phyloP scores from a whole-genome alignment of 2,888 invertebrate species.

The Cenopis cana region DNA sequence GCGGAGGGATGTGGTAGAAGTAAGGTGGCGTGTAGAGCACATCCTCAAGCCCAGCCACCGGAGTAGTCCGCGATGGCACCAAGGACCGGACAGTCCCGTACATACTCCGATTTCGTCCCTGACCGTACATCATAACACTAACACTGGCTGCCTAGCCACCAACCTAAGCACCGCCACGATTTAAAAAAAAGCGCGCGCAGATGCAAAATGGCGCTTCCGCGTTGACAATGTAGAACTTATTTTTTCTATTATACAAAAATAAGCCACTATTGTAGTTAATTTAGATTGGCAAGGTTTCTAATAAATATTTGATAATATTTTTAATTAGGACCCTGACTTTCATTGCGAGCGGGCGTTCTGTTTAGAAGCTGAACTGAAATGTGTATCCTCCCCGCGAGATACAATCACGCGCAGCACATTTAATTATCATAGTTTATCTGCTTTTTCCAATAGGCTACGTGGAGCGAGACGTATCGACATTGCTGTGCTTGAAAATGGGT shows the following conservation, averaged over 20 bases:
- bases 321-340: conserved; percentile 66
- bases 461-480: conserved; percentile 78
- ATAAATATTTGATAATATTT: conserved; percentile 72
- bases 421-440: conserved; percentile 82
- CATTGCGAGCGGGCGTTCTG: conserved; percentile 59
- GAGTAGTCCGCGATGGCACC: conserved; percentile 67
- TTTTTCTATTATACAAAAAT: conserved; percentile 70
- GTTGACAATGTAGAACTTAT: conserved; percentile 64
- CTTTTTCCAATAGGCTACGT: conserved; percentile 80
- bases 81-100: conserved; percentile 79
- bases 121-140: conserved; percentile 70
- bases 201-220: conserved; percentile 20
- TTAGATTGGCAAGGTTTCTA: conserved; percentile 60
- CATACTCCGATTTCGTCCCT: conserved; percentile 67
- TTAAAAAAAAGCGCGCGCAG: conserved; percentile 55
- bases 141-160: conserved; percentile 49
- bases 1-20: conserved; percentile 77
- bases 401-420: conserved; percentile 70
- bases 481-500: conserved; percentile 70
- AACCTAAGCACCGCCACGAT: conserved; percentile 51
- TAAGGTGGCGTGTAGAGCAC: conserved; percentile 72
- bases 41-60: conserved; percentile 68
- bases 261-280: conserved; percentile 63
- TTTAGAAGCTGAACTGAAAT: conserved; percentile 62
- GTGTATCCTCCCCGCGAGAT: conserved; percentile 61